Conservation (phyloP, 2,888 invertebrate species). For the Junonia oenone region DNA sequence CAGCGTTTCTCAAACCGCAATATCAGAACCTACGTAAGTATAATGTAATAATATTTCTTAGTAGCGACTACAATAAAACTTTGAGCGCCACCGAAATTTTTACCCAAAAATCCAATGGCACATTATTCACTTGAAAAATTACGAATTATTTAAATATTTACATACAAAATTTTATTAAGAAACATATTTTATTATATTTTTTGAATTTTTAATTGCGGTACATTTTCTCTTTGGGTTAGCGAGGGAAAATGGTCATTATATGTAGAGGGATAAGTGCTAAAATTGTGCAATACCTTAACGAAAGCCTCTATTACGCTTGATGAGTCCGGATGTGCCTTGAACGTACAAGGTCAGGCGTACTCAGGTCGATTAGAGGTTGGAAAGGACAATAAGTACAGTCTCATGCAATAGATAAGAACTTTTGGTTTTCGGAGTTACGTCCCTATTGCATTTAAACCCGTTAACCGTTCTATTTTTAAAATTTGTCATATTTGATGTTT, state of each 20-base stretch:
- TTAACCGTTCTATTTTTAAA: too few relatives aligned
- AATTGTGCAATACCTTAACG: slow-evolving; percentile 17
- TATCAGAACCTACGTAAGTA: too few relatives aligned
- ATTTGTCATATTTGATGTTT: too few relatives aligned
- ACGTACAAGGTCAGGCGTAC: slow-evolving; percentile 53
- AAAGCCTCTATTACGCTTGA: slow-evolving; percentile 37
- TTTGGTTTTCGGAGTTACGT: slow-evolving; percentile 45
- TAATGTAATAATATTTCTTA: background rate
- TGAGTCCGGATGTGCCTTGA: slow-evolving; percentile 69
- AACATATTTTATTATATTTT: slow-evolving; percentile 7
- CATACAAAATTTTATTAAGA: background rate
- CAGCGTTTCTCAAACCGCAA: too few relatives aligned
- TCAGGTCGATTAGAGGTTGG: slow-evolving; percentile 60
- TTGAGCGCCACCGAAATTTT: background rate
- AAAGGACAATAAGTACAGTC: slow-evolving; percentile 55
- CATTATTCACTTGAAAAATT: background rate
- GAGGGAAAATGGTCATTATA: slow-evolving; percentile 10
- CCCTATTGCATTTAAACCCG: background rate
- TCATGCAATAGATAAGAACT: slow-evolving; percentile 56
- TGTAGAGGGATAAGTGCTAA: background rate
- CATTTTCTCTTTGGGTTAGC: background rate
- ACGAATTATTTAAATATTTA: background rate
- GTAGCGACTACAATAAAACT: background rate
- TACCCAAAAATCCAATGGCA: background rate
- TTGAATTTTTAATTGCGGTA: slow-evolving; percentile 7